These are phyloP conservation scores for Platypus cylindrus DNA, from an alignment of 2,888 invertebrate species.

Conservation along the genomic window DNA sequence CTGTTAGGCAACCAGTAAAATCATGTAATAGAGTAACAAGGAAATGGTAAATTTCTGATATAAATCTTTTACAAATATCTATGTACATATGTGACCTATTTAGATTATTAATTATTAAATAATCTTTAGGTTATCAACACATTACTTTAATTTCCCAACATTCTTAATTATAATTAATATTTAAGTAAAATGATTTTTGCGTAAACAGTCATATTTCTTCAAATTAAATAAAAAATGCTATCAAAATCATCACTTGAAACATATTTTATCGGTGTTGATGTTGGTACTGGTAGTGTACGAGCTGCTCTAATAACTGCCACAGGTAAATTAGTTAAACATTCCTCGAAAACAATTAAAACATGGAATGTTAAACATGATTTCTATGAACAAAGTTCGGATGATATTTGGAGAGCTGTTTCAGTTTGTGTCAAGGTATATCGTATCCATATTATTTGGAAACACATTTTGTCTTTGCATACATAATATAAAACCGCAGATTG, in stretches of 20 bases:
- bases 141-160: too few species aligned
- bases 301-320: conserved; percentile 62
- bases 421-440: conserved; percentile 61
- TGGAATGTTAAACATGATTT: conserved; percentile 58
- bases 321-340: conserved; percentile 61
- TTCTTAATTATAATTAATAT: too few species aligned
- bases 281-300: conserved; percentile 83
- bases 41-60: too few species aligned
- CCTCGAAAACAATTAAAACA: conserved; percentile 55
- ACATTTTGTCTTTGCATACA: not conserved
- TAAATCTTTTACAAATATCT: too few species aligned
- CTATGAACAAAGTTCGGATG: conserved; percentile 82
- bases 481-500: not conserved
- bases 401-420: conserved; percentile 74
- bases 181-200: too few species aligned
- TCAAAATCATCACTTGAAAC: conserved; percentile 4
- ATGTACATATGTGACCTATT: too few species aligned
- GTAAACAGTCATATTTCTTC: too few species aligned
- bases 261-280: conserved; percentile 80
- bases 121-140: too few species aligned
- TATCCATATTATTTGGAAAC: not conserved
- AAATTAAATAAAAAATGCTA: too few species aligned
- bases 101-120: too few species aligned
- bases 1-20: too few species aligned
- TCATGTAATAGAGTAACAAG: too few species aligned